These are phyloP conservation scores for Lathamus discolor DNA, from an alignment of 2,113 vertebrate genomes.

Conservation along the genomic window DNA sequence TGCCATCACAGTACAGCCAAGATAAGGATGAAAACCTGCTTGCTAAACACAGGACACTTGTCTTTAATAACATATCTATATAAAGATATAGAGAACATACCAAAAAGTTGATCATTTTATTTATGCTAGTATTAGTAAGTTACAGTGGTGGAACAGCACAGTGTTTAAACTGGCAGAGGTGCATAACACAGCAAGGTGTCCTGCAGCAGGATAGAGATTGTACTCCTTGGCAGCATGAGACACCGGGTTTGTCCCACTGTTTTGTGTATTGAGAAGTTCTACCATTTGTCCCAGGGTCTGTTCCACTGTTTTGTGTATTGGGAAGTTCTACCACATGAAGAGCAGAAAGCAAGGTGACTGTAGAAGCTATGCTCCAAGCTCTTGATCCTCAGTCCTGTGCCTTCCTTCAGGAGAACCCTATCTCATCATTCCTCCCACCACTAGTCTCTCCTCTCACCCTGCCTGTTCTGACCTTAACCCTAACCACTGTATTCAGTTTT, in stretches of 20 bases:
- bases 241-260: background rate
- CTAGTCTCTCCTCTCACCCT: background rate
- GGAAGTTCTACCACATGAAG: background rate
- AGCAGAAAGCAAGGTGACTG: background rate
- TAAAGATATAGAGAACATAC: background rate
- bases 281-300: background rate
- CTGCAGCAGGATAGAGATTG: background rate
- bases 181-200: background rate
- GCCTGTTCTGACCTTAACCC: background rate
- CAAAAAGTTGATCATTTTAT: background rate
- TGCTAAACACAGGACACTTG: constrained; percentile 65
- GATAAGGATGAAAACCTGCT: constrained; percentile 85
- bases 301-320: background rate
- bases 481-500: background rate
- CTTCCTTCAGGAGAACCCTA: background rate
- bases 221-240: background rate
- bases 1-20: constrained; percentile 80
- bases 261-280: background rate
- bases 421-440: background rate
- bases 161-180: background rate
- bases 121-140: background rate
- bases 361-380: background rate
- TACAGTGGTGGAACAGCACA: background rate
- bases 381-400: background rate
- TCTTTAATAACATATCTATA: background rate